phyloP scores from a whole-genome alignment of 2,797 vertebrate species.

The Epinephelus coioides region DNA sequence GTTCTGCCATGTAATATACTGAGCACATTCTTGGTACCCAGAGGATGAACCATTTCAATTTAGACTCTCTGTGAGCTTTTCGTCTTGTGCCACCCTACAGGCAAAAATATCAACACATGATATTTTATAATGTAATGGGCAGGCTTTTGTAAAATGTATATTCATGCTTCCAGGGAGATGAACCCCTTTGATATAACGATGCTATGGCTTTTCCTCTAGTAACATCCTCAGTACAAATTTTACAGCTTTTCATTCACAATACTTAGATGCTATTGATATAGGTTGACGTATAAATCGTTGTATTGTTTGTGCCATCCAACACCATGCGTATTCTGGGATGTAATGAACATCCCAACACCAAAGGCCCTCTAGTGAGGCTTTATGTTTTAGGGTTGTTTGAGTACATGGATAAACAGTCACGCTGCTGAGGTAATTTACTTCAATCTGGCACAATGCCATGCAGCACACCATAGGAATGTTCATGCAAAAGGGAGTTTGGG shows the following conservation, averaged over 20 bases:
- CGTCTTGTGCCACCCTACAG: neutral
- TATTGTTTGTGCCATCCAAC: neutral
- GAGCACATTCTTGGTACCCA: neutral
- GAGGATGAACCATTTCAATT: slow-evolving; percentile 2
- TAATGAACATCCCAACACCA: slow-evolving; percentile 1
- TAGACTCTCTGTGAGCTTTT: neutral
- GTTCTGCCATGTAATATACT: too few species aligned
- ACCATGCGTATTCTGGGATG: neutral
- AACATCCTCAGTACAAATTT: neutral
- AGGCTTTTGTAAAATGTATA: slow-evolving; percentile 8
- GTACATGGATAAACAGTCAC: slow-evolving; percentile 27
- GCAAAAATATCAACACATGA: neutral
- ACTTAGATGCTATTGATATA: neutral
- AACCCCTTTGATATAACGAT: slow-evolving; percentile 2
- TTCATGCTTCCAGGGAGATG: slow-evolving; percentile 6
- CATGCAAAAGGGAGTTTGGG: slow-evolving; percentile 57
- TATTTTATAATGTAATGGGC: neutral
- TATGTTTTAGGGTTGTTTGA: slow-evolving; percentile 9
- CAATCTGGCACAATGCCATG: slow-evolving; percentile 54
- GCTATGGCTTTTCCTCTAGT: neutral
- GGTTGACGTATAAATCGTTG: neutral
- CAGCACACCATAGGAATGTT: slow-evolving; percentile 66
- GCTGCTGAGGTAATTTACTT: slow-evolving; percentile 41
- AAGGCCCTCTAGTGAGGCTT: neutral
- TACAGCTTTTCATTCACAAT: neutral